Percentiles rank a stretch among this genome's conserved stretches.
Conservation (phyloP, 2,797 vertebrate species). For the Micromesistius poutassou region DNA sequence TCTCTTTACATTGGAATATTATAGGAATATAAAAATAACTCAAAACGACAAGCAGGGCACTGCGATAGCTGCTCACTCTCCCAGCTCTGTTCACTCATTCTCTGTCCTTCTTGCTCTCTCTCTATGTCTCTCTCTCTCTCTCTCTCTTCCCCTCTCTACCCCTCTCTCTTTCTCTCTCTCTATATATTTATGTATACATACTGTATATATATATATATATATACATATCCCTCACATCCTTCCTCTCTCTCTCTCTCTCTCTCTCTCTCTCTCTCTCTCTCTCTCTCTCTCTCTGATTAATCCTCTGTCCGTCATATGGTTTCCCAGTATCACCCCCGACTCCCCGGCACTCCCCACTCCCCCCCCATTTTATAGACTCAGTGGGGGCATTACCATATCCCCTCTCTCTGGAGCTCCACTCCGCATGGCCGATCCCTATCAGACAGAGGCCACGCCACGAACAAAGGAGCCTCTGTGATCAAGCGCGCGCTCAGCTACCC, state of each 20-base stretch:
- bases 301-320: constrained; percentile 72
- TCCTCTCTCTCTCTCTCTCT: constrained; percentile 32
- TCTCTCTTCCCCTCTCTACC: constrained; percentile 33
- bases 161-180: constrained; percentile 31
- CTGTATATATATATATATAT: too few relatives aligned
- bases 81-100: constrained; percentile 47
- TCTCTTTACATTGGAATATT: constrained; percentile 7
- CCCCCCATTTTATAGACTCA: constrained; percentile 64
- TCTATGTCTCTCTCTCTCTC: constrained; percentile 21
- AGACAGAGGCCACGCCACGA: constrained; percentile 65
- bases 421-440: constrained; percentile 68
- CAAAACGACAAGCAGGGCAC: neutral
- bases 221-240: constrained; percentile 37
- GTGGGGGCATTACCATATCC: constrained; percentile 68
- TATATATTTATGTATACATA: too few relatives aligned
- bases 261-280: constrained; percentile 42
- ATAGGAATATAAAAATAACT: neutral
- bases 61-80: constrained; percentile 32
- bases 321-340: constrained; percentile 46
- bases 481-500: constrained; percentile 61
- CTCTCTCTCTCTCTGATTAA: constrained; percentile 55
- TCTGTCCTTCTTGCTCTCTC: constrained; percentile 31
- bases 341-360: neutral
- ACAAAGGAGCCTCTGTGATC: constrained; percentile 72
- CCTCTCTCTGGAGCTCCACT: constrained; percentile 60